Base-by-base conservation (phyloP, 2,113 vertebrate genomes). In the Corythornis madagascariensis region DNA sequence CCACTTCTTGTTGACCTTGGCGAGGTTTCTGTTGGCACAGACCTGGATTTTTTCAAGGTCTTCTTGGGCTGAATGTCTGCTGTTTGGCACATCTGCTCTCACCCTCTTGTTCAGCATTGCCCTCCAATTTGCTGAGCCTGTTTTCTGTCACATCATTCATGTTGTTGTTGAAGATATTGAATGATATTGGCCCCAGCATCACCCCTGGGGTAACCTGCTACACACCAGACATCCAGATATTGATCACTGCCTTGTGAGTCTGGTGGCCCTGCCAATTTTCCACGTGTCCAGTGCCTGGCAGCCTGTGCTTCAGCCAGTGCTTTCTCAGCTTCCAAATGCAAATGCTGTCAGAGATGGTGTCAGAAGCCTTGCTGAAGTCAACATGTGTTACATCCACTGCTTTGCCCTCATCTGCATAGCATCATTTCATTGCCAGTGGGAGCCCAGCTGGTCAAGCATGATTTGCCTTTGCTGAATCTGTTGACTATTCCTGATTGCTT, bases 101-200 rank as follows among this genome's bases (percentile, higher is more conserved):
- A 7, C 29, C 12, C 28, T 67, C 52, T 55, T 72, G 55, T 67
- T 82, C 12, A 53, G 25, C 0, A 5, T 64, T 76, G 73, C 43
- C 28, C 61, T 84, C 47, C 14, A 40, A 78, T 84, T 66, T 93
- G 77, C 94, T 87, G 70, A 87, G 53, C 1, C 0, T 82, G 81
- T 92, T 92, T 94, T 26, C 89, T 91, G 81, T 82, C 87, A 61
- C 81, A 87, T 87, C 84, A 12, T 40, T 89, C 81, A 14, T 21
- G 50, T 43, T 89, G n/a, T 29, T 87, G 18, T 53, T 82, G 11
- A 93, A 91, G 53, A 29, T 87, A 38, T 72, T 13, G 63, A 89
- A 21, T 61, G 63, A 28, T 92, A 19, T 4, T 53, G 77, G 81
- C 50, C 81, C 74, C 89, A 84, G 48, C 40, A 29, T 9, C n/a